Evolutionary conservation across 2,797 vertebrate species (phyloP), one percentile per base, ranked within the genome.

Genomic region (Denticeps clupeoides): DNA sequence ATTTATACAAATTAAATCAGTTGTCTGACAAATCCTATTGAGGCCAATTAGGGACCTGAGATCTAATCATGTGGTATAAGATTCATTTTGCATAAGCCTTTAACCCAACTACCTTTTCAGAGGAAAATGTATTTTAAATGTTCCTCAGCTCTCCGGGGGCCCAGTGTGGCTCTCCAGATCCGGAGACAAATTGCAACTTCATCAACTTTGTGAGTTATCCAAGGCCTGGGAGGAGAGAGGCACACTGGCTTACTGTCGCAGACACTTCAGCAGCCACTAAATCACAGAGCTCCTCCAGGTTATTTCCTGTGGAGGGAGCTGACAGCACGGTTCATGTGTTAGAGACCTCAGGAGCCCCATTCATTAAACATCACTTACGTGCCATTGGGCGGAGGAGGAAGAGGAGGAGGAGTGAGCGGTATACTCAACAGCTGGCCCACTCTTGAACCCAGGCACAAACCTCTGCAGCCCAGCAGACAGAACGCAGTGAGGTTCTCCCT

Each of bases 331-430:
- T 35, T 47, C 37, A 29, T 35, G 28, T 41, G 53, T 42, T 31
- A 31, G 31, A 44, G 29, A 40, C 40, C 45, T 24, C 46, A 38
- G 53, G 40, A 43, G 53, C 6, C 53, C 46, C 38, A 43, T 55
- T 55, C 46, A 55, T 55, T 55, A 55, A 55, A 49, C 45, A 41
- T 49, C 37, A 48, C 52, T 42, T 32, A 26, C 25, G 22, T 13
- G 37, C 45, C 37, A 48, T 12, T 7, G 23, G 33, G 29, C 49
- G 5, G 27, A 7, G 29, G 27, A 32, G 19, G 10, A n/a, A 3
- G 38, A 43, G n/a, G 16, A 8, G 22, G 5, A n/a, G 24, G 11
- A 41, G 10, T 13, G 16, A 3, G 4, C 42, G n/a, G n/a, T n/a
- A n/a, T n/a, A n/a, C n/a, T n/a, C n/a, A n/a, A n/a, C n/a, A n/a